Conservation (phyloP, 2,113 vertebrate genomes). For the Malaclemys terrapin region DNA sequence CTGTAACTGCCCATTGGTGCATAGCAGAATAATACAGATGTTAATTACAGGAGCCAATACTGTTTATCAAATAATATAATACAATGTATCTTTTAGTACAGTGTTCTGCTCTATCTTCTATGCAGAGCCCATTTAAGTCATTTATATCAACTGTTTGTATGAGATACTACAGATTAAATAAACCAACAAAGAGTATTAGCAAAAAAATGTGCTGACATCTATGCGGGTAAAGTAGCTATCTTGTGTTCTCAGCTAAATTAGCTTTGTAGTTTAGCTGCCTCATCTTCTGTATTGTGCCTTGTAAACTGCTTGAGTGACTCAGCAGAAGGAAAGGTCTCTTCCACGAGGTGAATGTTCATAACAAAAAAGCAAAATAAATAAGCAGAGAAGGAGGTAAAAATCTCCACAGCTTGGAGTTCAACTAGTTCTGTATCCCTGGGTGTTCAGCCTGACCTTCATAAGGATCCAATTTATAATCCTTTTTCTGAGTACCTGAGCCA, state of each 20-base stretch:
- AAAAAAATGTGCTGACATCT: constrained; percentile 30
- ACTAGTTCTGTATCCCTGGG: not conserved
- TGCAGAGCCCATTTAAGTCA: not conserved
- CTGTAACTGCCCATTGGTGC: not conserved
- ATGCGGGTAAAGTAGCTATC: not conserved
- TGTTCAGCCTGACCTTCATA: not conserved
- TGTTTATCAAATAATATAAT: not conserved
- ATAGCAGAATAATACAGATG: not conserved
- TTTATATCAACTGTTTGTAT: not conserved
- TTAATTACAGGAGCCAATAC: not conserved
- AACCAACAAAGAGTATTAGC: constrained; percentile 22
- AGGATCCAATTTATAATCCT: not conserved
- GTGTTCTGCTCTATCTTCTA: not conserved
- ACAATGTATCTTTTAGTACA: not conserved
- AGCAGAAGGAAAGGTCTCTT: not conserved
- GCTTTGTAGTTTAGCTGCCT: constrained; percentile 4
- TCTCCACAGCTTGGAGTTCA: not conserved
- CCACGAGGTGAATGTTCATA: not conserved
- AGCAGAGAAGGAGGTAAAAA: not conserved
- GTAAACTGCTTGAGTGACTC: constrained; percentile 2
- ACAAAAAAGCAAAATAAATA: not conserved
- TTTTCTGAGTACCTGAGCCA: not conserved
- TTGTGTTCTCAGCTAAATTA: constrained; percentile 1
- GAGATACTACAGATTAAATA: constrained; percentile 23
- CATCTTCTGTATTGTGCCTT: not conserved